Evolutionary conservation across 2,113 vertebrate species (phyloP).

Genomic region (Indri indri): DNA sequence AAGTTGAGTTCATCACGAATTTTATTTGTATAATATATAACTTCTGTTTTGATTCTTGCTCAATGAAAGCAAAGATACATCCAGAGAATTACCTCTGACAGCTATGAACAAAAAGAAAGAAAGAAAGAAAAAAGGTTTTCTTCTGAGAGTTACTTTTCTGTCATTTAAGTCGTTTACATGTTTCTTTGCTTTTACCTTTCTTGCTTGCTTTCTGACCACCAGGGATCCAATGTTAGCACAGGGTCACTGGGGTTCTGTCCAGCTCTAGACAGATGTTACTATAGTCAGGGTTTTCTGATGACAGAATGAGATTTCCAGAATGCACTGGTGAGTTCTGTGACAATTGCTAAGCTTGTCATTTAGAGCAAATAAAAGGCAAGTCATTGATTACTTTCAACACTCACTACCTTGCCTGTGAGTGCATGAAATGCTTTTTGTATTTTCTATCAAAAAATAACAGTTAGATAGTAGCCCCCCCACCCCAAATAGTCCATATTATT

Average conservation of each 20-base stretch:
- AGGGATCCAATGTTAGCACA: constrained; percentile 80
- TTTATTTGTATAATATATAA: constrained; percentile 74
- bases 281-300: constrained; percentile 82
- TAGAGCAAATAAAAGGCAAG: constrained; percentile 51
- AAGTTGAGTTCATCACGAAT: constrained; percentile 35
- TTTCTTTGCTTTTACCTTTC: constrained; percentile 83
- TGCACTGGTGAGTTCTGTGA: constrained; percentile 84
- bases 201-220: constrained; percentile 81
- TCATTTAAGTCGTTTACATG: constrained; percentile 86
- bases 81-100: constrained; percentile 82
- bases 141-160: constrained; percentile 87
- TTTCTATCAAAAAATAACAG: not conserved
- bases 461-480: not conserved
- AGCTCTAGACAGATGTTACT: constrained; percentile 83
- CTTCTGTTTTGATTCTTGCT: constrained; percentile 75
- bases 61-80: constrained; percentile 81
- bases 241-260: constrained; percentile 84
- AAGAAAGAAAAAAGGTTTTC: constrained; percentile 80
- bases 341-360: constrained; percentile 78
- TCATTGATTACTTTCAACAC: constrained; percentile 23
- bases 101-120: constrained; percentile 79
- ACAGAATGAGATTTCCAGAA: constrained; percentile 87
- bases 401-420: not conserved
- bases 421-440: constrained; percentile 39
- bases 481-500: constrained; percentile 24